Percentiles rank a stretch among this genome's conserved stretches.
phyloP scores from a whole-genome alignment of 2,797 vertebrate species.

The Apogon hyalosoma region DNA sequence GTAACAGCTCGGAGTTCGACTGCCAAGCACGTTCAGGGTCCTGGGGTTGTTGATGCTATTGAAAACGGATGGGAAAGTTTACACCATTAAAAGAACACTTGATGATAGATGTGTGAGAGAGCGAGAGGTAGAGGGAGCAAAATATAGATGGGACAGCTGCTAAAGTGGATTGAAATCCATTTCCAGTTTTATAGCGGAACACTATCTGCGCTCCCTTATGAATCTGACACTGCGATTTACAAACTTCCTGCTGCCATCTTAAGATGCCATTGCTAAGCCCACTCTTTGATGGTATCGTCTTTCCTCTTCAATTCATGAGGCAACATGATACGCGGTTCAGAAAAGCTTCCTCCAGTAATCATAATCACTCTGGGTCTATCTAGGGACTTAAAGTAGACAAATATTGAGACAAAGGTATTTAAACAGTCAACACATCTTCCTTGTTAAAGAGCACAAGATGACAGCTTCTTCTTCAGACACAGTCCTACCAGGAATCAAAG shows the following conservation, averaged over 20 bases:
- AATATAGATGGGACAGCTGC: slow-evolving; percentile 78
- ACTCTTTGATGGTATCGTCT: slow-evolving; percentile 77
- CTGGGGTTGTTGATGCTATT: slow-evolving; percentile 75
- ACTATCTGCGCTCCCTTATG: slow-evolving; percentile 68
- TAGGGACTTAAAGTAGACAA: slow-evolving; percentile 60
- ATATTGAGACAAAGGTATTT: slow-evolving; percentile 70
- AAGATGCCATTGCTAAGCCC: slow-evolving; percentile 75
- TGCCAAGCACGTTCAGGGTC: slow-evolving; percentile 80
- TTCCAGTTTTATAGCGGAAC: slow-evolving; percentile 81
- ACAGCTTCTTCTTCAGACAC: slow-evolving; percentile 53
- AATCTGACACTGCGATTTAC: slow-evolving; percentile 76
- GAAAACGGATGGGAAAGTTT: slow-evolving; percentile 82
- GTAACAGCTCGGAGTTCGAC: slow-evolving; percentile 73
- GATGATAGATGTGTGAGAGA: slow-evolving; percentile 68
- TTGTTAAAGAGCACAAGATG: slow-evolving; percentile 71
- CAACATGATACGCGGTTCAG: slow-evolving; percentile 72
- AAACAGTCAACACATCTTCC: slow-evolving; percentile 68
- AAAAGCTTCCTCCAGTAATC: slow-evolving; percentile 58
- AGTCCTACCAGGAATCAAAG: slow-evolving; percentile 50
- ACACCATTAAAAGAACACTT: slow-evolving; percentile 73
- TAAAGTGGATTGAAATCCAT: slow-evolving; percentile 67
- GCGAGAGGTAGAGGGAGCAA: slow-evolving; percentile 53
- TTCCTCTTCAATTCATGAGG: slow-evolving; percentile 73
- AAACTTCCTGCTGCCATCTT: slow-evolving; percentile 79
- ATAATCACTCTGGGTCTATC: slow-evolving; percentile 57